A percentile compares a stretch with the other conserved stretches of the same genome.
phyloP scores from a whole-genome alignment of 2,113 vertebrate species.

The Nibea coibor region DNA sequence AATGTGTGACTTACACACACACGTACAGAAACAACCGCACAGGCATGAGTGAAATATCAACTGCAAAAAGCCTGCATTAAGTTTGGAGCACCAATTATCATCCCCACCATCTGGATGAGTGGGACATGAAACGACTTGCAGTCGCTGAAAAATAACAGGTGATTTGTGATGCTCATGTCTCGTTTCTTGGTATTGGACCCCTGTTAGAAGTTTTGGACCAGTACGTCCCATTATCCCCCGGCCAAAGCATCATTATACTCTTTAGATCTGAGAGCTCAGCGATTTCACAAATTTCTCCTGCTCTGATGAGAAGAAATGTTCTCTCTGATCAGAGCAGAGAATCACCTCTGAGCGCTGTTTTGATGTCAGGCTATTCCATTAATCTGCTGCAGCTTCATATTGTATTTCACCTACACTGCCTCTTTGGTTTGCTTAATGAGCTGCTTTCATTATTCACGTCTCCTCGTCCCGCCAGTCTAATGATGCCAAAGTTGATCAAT shows the following conservation, averaged over 20 bases:
- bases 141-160: slow-evolving; percentile 40
- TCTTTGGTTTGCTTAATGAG: slow-evolving; percentile 40
- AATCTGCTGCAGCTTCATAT: slow-evolving; percentile 23
- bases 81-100: slow-evolving; percentile 61
- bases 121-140: slow-evolving; percentile 43
- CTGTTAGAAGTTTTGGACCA: slow-evolving; percentile 33
- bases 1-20: not conserved
- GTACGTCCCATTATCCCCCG: slow-evolving; percentile 8
- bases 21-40: slow-evolving; percentile 9
- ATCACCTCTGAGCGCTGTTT: slow-evolving; percentile 21
- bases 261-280: slow-evolving; percentile 43
- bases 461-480: not conserved
- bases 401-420: slow-evolving; percentile 15
- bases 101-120: slow-evolving; percentile 49
- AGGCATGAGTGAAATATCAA: slow-evolving; percentile 18
- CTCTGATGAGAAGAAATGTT: slow-evolving; percentile 49
- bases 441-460: slow-evolving; percentile 22
- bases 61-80: slow-evolving; percentile 53
- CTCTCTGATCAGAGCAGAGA: slow-evolving; percentile 27
- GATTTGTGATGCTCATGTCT: slow-evolving; percentile 31
- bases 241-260: slow-evolving; percentile 35
- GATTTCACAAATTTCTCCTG: slow-evolving; percentile 19
- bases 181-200: slow-evolving; percentile 29
- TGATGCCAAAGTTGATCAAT: slow-evolving; percentile 30
- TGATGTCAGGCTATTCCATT: slow-evolving; percentile 8